Evolutionary conservation across 2,888 invertebrate species (phyloP), one percentile per base, ranked within the genome.

Genomic region (Cyclophora punctaria): DNA sequence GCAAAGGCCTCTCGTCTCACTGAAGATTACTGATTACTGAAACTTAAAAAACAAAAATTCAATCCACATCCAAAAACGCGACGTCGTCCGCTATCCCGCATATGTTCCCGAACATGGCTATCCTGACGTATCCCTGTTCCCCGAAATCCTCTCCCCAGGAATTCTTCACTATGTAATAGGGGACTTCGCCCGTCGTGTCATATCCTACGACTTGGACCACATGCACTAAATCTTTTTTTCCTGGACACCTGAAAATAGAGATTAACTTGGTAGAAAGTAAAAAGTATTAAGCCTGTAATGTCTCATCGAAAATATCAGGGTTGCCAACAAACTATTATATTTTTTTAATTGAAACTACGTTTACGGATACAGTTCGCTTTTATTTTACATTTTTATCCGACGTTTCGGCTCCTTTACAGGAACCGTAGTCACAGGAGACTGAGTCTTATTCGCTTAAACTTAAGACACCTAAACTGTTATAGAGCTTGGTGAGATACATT

Each of bases 131-230:
- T 0, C 96, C 96, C 20, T 90, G 69, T 51, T 92, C 89, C 0
- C 95, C 95, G 67, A 92, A 96, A 37, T 90, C 81, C 1, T 75
- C 62, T 0, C 95, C 95, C 94, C 94, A 95, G 0, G 95, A 94
- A 78, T 96, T 96, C 55, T 92, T 89, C 1, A 93, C 91, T 45
- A 95, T 94, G 71, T 94, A 96, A 77, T 92, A 90, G 0, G 95
- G 95, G 40, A 91, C 86, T 3, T 79, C 69, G 42, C 86, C 90
- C 3, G 89, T 89, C 33, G 89, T 77, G 71, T 94, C 92, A 73
- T 95, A 96, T 0, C 96, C 96, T 1, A 96, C 93, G 57, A 96
- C 90, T 76, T 94, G 92, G 0, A 94, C 92, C 0, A 94, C 94
- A 73, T 95, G 95, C 75, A 93, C 93, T 35, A 92, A 68, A 44